phyloP scores from a whole-genome alignment of 2,797 vertebrate species.

The Hapalemur alaotrensis region DNA sequence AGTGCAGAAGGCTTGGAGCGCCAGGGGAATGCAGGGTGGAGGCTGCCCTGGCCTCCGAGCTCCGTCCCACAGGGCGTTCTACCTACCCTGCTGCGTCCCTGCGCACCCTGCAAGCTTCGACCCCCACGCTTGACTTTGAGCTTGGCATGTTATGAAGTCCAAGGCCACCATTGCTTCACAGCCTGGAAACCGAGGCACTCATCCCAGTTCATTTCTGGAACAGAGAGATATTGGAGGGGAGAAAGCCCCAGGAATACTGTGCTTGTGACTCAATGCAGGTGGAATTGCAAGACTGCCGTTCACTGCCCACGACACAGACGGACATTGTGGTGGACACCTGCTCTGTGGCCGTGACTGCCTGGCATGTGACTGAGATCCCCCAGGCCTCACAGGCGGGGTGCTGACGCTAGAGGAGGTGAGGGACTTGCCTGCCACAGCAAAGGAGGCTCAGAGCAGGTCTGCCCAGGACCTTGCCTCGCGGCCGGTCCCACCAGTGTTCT shows the following conservation, averaged over 20 bases:
- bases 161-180: background rate
- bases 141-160: background rate
- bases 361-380: background rate
- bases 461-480: accelerated
- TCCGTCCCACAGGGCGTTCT: background rate
- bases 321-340: background rate
- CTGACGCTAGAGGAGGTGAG: no score
- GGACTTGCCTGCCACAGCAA: accelerated
- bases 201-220: background rate
- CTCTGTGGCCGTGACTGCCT: background rate
- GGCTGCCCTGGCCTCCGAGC: accelerated
- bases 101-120: accelerated
- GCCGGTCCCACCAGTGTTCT: accelerated
- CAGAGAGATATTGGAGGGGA: background rate
- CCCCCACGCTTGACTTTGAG: background rate
- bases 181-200: background rate
- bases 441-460: background rate
- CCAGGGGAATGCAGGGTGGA: accelerated
- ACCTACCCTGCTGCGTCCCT: accelerated
- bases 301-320: background rate
- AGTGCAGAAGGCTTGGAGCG: background rate
- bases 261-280: background rate
- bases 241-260: background rate
- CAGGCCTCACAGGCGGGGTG: background rate
- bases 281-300: background rate